These are phyloP conservation scores for Larimichthys crocea DNA, from an alignment of 2,113 vertebrate species.

Conservation along the genomic window DNA sequence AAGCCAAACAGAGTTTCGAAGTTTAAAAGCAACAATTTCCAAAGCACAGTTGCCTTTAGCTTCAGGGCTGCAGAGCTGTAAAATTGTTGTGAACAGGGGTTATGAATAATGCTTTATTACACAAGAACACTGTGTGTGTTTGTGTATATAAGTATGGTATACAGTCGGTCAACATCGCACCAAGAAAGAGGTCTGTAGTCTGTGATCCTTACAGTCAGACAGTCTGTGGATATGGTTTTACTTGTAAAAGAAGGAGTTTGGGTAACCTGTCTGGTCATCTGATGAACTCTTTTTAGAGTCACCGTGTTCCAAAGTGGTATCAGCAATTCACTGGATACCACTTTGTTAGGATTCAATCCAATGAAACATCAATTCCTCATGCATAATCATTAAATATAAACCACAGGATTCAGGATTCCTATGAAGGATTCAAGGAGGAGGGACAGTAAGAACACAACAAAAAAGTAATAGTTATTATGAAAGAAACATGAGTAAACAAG, in stretches of 20 bases:
- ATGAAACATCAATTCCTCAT: too few species aligned
- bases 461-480: too few species aligned
- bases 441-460: too few species aligned
- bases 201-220: too few species aligned
- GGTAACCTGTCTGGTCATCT: not conserved
- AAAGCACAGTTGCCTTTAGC: not conserved
- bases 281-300: not conserved
- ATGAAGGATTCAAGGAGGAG: too few species aligned
- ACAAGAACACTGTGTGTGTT: not conserved
- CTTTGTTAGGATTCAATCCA: too few species aligned
- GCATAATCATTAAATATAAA: too few species aligned
- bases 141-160: too few species aligned
- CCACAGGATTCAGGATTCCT: too few species aligned
- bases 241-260: not conserved
- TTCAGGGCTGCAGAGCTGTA: not conserved
- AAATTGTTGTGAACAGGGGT: not conserved
- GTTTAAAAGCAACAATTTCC: not conserved
- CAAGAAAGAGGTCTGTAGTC: not conserved
- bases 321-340: too few species aligned
- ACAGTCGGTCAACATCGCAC: not conserved
- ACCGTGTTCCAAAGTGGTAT: too few species aligned
- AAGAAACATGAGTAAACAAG: too few species aligned
- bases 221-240: not conserved
- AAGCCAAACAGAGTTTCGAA: not conserved
- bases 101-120: not conserved